Evolutionary conservation across 1,140 invertebrate species (phyloP).

Genomic region (Calycopis cecrops): DNA sequence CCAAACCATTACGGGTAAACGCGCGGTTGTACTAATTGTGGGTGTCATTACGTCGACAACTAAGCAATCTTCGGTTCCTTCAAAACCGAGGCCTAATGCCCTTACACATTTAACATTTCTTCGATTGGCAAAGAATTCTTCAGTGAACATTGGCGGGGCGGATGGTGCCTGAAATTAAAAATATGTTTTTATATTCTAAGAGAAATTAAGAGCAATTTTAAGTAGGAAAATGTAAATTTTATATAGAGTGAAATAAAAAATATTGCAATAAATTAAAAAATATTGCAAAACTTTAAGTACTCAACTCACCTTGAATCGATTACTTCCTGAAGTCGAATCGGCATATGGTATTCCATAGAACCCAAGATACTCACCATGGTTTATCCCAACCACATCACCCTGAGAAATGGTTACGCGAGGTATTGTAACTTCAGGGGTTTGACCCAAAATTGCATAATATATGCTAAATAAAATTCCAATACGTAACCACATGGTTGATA

Average conservation of each 20-base stretch:
- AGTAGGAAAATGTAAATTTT: background rate
- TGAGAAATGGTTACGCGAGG: conserved; percentile 43
- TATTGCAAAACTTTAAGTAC: too few species aligned
- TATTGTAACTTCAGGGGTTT: conserved; percentile 16
- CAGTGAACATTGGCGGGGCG: conserved; percentile 44
- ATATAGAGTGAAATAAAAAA: too few species aligned
- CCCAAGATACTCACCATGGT: conserved; percentile 38
- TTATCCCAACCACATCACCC: conserved; percentile 43
- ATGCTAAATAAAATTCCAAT: conserved; percentile 25
- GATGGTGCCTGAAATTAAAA: conserved; percentile 46
- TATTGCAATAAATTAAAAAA: too few species aligned
- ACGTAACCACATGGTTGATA: conserved; percentile 11
- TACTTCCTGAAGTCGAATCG: conserved; percentile 47
- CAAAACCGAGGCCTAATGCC: conserved; percentile 44
- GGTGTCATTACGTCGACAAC: conserved; percentile 46
- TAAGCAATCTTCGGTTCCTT: conserved; percentile 63
- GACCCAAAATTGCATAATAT: conserved; percentile 25
- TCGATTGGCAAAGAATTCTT: conserved; percentile 43
- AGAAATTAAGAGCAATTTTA: background rate
- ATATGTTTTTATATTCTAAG: background rate
- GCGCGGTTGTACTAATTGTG: conserved; percentile 23
- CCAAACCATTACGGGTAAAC: conserved; percentile 63
- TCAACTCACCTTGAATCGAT: conserved; percentile 57
- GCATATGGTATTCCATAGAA: conserved; percentile 61
- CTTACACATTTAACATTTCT: conserved; percentile 50